Conservation (phyloP, 2,888 invertebrate species). For the Diloba caeruleocephala region DNA sequence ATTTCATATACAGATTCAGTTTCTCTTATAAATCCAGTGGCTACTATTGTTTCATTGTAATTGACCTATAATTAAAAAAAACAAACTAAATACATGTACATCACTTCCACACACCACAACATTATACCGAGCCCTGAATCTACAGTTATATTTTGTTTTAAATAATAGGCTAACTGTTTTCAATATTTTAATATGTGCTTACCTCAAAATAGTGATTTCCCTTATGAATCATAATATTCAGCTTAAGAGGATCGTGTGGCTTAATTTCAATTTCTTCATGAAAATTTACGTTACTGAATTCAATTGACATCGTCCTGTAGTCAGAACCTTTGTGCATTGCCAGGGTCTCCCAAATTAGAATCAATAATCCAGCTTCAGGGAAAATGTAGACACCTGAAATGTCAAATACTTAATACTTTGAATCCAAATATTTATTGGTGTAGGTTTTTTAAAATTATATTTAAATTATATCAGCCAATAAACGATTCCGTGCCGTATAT, state of each 20-base stretch:
- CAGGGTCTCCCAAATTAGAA: slow-evolving; percentile 82
- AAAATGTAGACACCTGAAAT: slow-evolving; percentile 89
- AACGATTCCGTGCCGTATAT: too few relatives aligned
- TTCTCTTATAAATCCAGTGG: slow-evolving; percentile 19
- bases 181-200: background rate
- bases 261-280: slow-evolving; percentile 32
- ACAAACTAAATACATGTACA: background rate
- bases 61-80: slow-evolving; percentile 8
- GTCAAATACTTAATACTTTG: too few relatives aligned
- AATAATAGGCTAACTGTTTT: too few relatives aligned
- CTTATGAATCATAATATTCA: slow-evolving; percentile 57
- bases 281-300: slow-evolving; percentile 20
- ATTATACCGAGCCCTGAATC: too few relatives aligned
- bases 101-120: too few relatives aligned
- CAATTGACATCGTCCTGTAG: slow-evolving; percentile 26
- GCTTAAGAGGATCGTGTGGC: slow-evolving; percentile 90
- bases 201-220: slow-evolving; percentile 33
- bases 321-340: slow-evolving; percentile 28
- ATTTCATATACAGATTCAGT: fast-evolving
- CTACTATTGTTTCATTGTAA: slow-evolving; percentile 4
- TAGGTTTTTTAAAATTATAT: too few relatives aligned
- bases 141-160: too few relatives aligned
- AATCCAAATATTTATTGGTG: too few relatives aligned
- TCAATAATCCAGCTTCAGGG: slow-evolving; percentile 90
- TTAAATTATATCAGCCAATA: too few relatives aligned